Evolutionary conservation across 2,113 vertebrate species (phyloP).

Genomic region (Riparia riparia): DNA sequence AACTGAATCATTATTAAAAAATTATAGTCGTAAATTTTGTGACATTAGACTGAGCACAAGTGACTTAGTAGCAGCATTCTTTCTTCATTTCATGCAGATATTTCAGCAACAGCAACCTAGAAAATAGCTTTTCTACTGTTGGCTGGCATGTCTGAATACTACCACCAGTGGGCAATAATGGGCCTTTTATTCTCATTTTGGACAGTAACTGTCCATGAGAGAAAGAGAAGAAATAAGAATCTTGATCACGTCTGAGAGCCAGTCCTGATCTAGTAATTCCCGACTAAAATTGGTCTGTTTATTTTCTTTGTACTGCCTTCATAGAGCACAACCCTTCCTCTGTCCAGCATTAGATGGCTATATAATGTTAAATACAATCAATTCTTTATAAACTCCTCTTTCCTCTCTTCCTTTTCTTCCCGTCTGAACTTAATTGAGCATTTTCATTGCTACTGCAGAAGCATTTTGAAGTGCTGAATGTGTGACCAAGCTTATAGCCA

Average conservation of each 20-base stretch:
- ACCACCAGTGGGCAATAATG: slow-evolving; percentile 47
- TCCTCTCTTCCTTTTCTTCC: not conserved
- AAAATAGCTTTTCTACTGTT: not conserved
- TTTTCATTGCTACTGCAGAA: not conserved
- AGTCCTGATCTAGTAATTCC: not conserved
- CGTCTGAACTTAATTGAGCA: not conserved
- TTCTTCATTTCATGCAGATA: not conserved
- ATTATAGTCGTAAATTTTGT: not conserved
- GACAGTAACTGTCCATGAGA: not conserved
- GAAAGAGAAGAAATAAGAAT: not conserved
- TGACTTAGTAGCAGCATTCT: not conserved
- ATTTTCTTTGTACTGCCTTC: not conserved
- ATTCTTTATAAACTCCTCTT: not conserved
- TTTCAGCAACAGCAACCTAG: not conserved
- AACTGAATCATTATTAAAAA: not conserved
- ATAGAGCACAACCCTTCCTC: not conserved
- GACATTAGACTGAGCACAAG: not conserved
- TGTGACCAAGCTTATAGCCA: not conserved
- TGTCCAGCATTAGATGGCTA: not conserved
- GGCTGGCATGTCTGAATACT: not conserved
- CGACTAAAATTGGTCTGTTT: not conserved
- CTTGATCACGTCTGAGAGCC: not conserved
- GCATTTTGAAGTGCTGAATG: not conserved
- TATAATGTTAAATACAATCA: not conserved
- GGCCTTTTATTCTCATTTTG: slow-evolving; percentile 10